Evolutionary conservation across 2,797 vertebrate genomes (phyloP).

Genomic region (Heliangelus exortis): DNA sequence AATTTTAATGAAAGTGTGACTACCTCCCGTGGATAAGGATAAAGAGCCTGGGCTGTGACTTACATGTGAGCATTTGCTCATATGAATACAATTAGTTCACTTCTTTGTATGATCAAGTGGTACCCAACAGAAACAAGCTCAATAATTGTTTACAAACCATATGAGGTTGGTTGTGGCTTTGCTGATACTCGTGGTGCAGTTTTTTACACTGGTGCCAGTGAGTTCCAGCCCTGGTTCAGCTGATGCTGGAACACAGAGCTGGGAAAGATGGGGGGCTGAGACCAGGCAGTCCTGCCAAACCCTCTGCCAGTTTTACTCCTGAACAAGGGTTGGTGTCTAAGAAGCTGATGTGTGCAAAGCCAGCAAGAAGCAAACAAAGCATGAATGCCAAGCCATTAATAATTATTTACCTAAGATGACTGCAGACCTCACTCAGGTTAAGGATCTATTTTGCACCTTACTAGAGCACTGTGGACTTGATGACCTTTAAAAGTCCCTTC

Average conservation of each 20-base stretch:
- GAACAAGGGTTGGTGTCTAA: too few relatives aligned
- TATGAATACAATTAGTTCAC: neutral
- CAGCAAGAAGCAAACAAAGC: neutral
- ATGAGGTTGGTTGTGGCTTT: neutral
- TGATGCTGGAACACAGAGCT: rapidly evolving
- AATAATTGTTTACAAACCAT: neutral
- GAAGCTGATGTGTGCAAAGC: neutral
- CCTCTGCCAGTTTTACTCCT: rapidly evolving
- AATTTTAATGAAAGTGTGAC: neutral
- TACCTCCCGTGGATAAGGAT: neutral
- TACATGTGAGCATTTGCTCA: neutral
- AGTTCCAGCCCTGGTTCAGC: neutral
- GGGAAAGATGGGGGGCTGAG: rapidly evolving
- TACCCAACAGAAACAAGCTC: neutral
- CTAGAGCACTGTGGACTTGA: too few relatives aligned
- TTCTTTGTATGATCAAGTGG: neutral
- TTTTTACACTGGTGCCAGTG: rapidly evolving
- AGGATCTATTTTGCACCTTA: neutral
- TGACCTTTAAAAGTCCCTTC: too few relatives aligned
- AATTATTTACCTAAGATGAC: neutral
- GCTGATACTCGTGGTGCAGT: rapidly evolving
- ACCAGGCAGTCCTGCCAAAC: neutral
- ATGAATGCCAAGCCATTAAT: neutral
- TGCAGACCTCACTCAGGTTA: neutral
- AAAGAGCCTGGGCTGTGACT: neutral